Base-by-base conservation (phyloP, 2,797 vertebrate species). In the Vultur gryphus region DNA sequence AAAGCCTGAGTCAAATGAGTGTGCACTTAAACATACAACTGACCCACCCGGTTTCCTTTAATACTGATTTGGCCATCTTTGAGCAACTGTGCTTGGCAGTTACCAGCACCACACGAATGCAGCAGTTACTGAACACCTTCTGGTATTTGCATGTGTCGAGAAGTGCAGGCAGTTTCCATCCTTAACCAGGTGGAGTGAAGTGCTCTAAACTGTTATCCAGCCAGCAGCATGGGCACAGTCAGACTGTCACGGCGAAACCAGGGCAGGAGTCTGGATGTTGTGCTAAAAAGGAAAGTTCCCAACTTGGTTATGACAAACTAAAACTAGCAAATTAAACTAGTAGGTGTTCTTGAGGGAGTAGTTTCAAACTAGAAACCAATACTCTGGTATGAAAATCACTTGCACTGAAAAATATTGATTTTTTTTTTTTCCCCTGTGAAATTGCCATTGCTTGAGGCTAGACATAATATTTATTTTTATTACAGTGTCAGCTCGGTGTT, bases 381-480 rank as follows among this genome's bases (percentile, higher is more conserved):
- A 79, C 37, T 90, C 14, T 37, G 35, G 55, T 95, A 93, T 90
- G 93, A 95, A 96, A 94, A 95, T 73, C 66, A 57, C 76, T 95
- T 86, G 73, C 16, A n/a, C 90, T 94, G 87, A 77, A 91, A 90
- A 84, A 72, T 82, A 96, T 89, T 96, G 94, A 95, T 96, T 93
- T 87, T 48, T 83, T 28, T 82, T 49, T 41, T 48, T 75, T 87
- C 71, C 2, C 16, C 90, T 80, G 79, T 91, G 80, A 87, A 95
- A 93, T 91, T 92, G 94, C 90, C 48, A 24, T 87, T 84, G 93
- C 96, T 95, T n/a, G 49, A 89, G 93, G 95, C 95, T 92, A 89
- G 83, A 89, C 86, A 70, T 69, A 69, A 79, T 94, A 79, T 61
- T 96, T 95, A 94, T 96, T 97, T 97, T 97, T 97, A 79, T 95